Evolutionary conservation across 2,888 invertebrate genomes (phyloP), one percentile per base, ranked within the genome.

Genomic region (Andrena marginata): DNA sequence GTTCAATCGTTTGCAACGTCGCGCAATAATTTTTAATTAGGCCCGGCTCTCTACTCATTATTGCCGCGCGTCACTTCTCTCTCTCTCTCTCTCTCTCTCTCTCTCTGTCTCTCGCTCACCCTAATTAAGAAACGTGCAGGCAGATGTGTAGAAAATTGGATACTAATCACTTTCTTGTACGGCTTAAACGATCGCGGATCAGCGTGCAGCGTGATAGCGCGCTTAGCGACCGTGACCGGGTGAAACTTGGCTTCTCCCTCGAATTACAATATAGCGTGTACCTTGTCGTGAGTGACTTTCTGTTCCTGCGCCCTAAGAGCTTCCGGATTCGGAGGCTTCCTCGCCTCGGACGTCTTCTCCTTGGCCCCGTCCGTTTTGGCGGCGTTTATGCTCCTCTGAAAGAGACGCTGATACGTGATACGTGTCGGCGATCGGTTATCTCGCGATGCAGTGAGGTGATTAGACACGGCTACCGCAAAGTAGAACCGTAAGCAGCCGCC

Each of bases 241-340:
- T 23, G 23, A 56, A 10, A 56, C 56, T 10, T 42, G 20, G 10
- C 26, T 13, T 8, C 20, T 10, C 54, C 10, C 4, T 3, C 1
- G 23, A 26, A 56, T 56, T 56, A 10, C 23, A 56, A 56, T 42
- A 20, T 56, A 56, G n/a, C 54, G 33, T 2, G 4, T 69, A 93
- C 94, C 90, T 94, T 94, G 80, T 94, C 94, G 78, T 94, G 94
- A 31, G 94, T 92, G 51, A 94, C 92, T 88, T 94, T 94, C 75
- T 93, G 93, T 75, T 94, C 93, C 73, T 93, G 93, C 4, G 91
- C 90, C 71, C 91, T 90, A 13, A 91, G 72, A 23, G 87, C 85
- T 72, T 93, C 94, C 16, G 92, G 84, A 85, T 91, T 93, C 71
- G 89, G 91, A 3, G 85, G 70, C 72, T 93, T 94, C 42, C 91